These are phyloP conservation scores for Tenebrio molitor DNA, from an alignment of 1,140 invertebrate species.

Conservation along the genomic window DNA sequence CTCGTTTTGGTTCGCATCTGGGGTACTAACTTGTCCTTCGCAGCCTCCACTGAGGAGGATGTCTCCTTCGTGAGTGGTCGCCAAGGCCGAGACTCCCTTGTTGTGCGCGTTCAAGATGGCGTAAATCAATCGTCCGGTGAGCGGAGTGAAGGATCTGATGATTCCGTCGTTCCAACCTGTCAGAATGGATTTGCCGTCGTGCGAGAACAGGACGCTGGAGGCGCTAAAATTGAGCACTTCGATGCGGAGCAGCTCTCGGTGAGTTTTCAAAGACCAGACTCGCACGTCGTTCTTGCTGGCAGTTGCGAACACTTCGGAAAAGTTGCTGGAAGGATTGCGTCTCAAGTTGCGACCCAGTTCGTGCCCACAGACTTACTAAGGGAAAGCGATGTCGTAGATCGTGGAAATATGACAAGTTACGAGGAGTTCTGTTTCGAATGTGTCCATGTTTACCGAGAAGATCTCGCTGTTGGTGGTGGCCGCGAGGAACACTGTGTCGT, in stretches of 20 bases:
- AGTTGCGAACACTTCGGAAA: slow-evolving; percentile 88
- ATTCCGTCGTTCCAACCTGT: slow-evolving; percentile 89
- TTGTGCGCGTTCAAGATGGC: slow-evolving; percentile 88
- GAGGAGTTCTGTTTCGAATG: slow-evolving; percentile 78
- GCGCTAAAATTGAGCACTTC: slow-evolving; percentile 89
- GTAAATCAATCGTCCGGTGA: slow-evolving; percentile 84
- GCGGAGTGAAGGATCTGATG: slow-evolving; percentile 86
- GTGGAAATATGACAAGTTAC: slow-evolving; percentile 85
- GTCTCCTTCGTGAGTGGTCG: slow-evolving; percentile 78
- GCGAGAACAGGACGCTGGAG: slow-evolving; percentile 80
- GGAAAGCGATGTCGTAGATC: slow-evolving; percentile 88
- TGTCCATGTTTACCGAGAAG: slow-evolving; percentile 80
- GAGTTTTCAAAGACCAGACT: slow-evolving; percentile 83
- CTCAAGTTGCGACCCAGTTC: neutral
- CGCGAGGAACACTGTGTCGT: slow-evolving; percentile 72
- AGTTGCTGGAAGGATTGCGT: slow-evolving; percentile 73
- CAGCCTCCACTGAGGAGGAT: slow-evolving; percentile 88
- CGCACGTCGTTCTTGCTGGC: slow-evolving; percentile 86
- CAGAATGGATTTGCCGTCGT: slow-evolving; percentile 84
- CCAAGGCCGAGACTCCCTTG: slow-evolving; percentile 86
- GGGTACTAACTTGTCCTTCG: slow-evolving; percentile 79
- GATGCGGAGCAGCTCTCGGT: slow-evolving; percentile 86
- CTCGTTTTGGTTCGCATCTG: neutral
- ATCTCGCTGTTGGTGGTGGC: slow-evolving; percentile 87
- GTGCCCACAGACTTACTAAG: slow-evolving; percentile 73